Evolutionary conservation across 2,888 invertebrate genomes (phyloP).

Genomic region (Schizotus pectinicornis): DNA sequence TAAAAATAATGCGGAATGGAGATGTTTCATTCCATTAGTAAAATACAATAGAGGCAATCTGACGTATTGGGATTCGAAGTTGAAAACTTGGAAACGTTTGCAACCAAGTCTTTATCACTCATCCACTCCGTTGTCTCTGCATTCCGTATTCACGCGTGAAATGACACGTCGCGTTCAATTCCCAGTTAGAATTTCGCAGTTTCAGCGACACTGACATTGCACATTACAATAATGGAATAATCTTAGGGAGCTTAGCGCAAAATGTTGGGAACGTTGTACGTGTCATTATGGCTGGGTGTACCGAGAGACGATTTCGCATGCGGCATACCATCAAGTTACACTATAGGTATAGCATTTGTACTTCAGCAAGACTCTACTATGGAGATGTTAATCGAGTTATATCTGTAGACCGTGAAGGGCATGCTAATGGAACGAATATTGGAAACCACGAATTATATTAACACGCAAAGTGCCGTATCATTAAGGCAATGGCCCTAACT

Average conservation of each 20-base stretch:
- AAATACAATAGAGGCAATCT: too few species aligned
- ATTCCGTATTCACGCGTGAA: too few species aligned
- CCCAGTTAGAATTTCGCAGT: conserved; percentile 1
- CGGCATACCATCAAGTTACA: conserved; percentile 24
- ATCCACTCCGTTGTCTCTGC: too few species aligned
- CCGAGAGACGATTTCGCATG: conserved; percentile 18
- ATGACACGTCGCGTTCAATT: too few species aligned
- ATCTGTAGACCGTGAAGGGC: conserved; percentile 49
- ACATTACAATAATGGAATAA: conserved; percentile 44
- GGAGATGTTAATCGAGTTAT: conserved; percentile 50
- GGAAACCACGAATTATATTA: conserved; percentile 56
- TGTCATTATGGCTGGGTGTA: conserved; percentile 30
- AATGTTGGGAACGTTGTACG: conserved; percentile 29
- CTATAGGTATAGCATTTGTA: neutral
- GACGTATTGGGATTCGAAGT: too few species aligned
- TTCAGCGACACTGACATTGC: conserved; percentile 18
- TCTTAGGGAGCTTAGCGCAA: conserved; percentile 36
- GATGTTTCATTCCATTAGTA: too few species aligned
- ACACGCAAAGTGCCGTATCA: conserved; percentile 53
- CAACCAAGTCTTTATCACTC: too few species aligned
- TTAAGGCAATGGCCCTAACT: conserved; percentile 47
- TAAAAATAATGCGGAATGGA: too few species aligned
- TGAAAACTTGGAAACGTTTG: too few species aligned
- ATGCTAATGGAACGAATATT: conserved; percentile 51
- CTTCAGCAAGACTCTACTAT: conserved; percentile 40